A percentile compares a stretch with the other conserved stretches of the same genome.
Conservation (phyloP, 2,888 invertebrate species). For the Tetragonisca angustula region DNA sequence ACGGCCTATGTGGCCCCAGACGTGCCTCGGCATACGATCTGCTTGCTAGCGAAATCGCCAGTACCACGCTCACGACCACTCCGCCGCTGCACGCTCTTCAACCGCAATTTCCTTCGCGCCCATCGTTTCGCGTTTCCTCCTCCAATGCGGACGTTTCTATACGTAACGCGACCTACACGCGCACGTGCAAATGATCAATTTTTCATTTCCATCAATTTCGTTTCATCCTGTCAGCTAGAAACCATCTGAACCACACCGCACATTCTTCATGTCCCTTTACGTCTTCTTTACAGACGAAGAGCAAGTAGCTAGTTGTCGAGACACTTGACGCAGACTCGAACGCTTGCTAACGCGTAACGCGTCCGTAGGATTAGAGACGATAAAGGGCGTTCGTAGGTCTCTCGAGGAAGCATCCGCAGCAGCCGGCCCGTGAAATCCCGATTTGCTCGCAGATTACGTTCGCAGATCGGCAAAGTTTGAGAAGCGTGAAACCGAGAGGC, state of each 20-base stretch:
- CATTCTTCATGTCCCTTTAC: too few relatives aligned
- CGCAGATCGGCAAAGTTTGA: constrained; percentile 76
- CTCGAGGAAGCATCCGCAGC: constrained; percentile 64
- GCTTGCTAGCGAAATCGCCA: constrained; percentile 78
- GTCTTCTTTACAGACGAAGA: too few relatives aligned
- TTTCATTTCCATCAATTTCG: too few relatives aligned
- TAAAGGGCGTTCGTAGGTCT: constrained; percentile 62
- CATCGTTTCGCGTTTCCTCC: constrained; percentile 21
- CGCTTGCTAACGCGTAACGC: constrained; percentile 34
- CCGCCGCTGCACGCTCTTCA: constrained; percentile 33
- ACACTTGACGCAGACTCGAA: neutral
- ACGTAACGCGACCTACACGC: neutral
- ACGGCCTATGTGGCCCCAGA: constrained; percentile 76
- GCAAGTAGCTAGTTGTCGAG: too few relatives aligned
- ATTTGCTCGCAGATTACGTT: constrained; percentile 80
- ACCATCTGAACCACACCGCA: too few relatives aligned
- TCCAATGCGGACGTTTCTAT: neutral
- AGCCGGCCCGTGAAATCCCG: constrained; percentile 80
- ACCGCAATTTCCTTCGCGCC: constrained; percentile 36
- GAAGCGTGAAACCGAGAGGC: constrained; percentile 79
- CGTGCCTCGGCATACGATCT: constrained; percentile 83
- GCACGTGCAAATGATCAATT: neutral
- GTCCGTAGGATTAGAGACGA: constrained; percentile 19
- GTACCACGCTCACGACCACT: constrained; percentile 52
- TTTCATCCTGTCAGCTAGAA: too few relatives aligned